Evolutionary conservation across 2,113 vertebrate genomes (phyloP).

Genomic region (Tetrao urogallus): DNA sequence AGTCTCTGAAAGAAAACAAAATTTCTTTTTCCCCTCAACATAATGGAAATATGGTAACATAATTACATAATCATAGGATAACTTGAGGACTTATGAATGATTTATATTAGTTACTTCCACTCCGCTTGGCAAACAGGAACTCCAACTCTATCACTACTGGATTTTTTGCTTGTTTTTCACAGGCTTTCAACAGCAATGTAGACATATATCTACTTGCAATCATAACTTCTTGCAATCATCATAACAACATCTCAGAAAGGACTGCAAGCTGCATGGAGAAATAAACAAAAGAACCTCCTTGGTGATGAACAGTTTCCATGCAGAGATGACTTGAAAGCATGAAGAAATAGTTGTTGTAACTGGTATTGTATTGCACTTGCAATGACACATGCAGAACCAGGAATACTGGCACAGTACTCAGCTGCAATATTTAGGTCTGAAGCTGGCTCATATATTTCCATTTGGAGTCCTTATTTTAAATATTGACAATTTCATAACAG

Average conservation of each 20-base stretch:
- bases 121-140: not conserved
- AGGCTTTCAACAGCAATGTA: not conserved
- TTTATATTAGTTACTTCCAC: not conserved
- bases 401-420: not conserved
- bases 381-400: no score
- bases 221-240: not conserved
- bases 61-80: not conserved
- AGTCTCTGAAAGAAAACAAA: conserved; percentile 82
- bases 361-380: not conserved
- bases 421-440: not conserved
- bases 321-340: not conserved
- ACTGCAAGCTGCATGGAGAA: not conserved
- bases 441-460: not conserved
- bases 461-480: not conserved
- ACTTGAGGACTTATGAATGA: not conserved
- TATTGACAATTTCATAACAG: not conserved
- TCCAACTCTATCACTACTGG: not conserved
- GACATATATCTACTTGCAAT: not conserved
- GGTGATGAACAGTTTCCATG: not conserved
- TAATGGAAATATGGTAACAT: not conserved
- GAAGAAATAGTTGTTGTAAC: not conserved
- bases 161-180: not conserved
- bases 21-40: not conserved
- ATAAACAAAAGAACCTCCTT: not conserved
- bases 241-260: not conserved